Evolutionary conservation across 2,888 invertebrate species (phyloP).

Genomic region (Seira musarum): DNA sequence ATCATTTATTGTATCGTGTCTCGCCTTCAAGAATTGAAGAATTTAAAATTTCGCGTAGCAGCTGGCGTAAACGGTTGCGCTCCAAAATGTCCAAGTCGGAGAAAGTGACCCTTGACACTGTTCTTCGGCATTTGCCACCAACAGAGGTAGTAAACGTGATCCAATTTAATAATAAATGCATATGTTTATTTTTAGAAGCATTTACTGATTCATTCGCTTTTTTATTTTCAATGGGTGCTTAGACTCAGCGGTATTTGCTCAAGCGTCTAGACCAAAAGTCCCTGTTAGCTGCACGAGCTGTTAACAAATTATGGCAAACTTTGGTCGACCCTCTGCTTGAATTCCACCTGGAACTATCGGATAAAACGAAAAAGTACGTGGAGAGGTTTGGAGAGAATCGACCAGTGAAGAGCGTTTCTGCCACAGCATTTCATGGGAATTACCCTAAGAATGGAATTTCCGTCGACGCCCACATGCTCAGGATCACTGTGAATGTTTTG

Average conservation of each 20-base stretch:
- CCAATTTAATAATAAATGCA: too few relatives aligned
- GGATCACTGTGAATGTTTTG: background rate
- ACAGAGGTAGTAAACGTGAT: constrained; percentile 7
- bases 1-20: too few relatives aligned
- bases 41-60: too few relatives aligned
- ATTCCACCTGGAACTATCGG: constrained; percentile 25
- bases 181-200: too few relatives aligned
- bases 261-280: constrained; percentile 22
- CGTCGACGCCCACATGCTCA: constrained; percentile 12
- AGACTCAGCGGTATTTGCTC: constrained; percentile 12
- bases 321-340: constrained; percentile 33
- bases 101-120: background rate
- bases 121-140: constrained; percentile 10
- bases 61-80: background rate
- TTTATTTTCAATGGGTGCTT: too few relatives aligned
- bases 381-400: constrained; percentile 17
- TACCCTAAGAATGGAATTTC: constrained; percentile 17
- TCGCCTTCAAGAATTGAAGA: too few relatives aligned
- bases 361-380: constrained; percentile 10
- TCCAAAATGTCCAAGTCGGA: background rate
- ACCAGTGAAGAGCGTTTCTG: background rate
- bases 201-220: too few relatives aligned
- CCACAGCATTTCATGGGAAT: constrained; percentile 21
- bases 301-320: constrained; percentile 23
- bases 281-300: constrained; percentile 14